A percentile compares a stretch with the other conserved stretches of the same genome.
These are phyloP conservation scores for Pelochelys cantorii DNA, from an alignment of 2,797 vertebrate species.

Conservation along the genomic window DNA sequence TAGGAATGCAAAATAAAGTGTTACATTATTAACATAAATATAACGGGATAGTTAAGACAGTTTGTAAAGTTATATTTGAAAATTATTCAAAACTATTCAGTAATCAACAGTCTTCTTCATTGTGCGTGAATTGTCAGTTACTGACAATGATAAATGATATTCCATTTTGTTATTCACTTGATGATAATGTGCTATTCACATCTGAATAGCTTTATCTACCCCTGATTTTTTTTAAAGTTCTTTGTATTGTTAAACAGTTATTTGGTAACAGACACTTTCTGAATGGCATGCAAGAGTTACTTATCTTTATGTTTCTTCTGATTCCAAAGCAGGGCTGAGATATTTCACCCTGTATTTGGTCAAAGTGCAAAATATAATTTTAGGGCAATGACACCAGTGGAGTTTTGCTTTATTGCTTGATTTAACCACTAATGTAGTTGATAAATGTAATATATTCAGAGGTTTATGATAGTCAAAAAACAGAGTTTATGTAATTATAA, in stretches of 20 bases:
- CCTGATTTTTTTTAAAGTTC: constrained; percentile 44
- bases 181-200: constrained; percentile 70
- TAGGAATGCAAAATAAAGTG: constrained; percentile 28
- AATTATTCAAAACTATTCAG: constrained; percentile 70
- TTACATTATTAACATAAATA: constrained; percentile 45
- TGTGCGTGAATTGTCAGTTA: constrained; percentile 43
- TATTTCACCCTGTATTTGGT: constrained; percentile 40
- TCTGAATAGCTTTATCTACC: constrained; percentile 68
- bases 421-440: neutral
- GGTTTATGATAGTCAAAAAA: constrained; percentile 14
- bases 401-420: constrained; percentile 26
- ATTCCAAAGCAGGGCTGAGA: neutral
- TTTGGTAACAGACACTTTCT: constrained; percentile 42
- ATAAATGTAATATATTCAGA: constrained; percentile 43
- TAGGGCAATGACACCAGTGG: constrained; percentile 25
- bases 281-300: neutral
- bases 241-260: constrained; percentile 52
- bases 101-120: constrained; percentile 64
- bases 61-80: constrained; percentile 43
- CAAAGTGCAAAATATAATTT: constrained; percentile 23
- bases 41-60: constrained; percentile 41
- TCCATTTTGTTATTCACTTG: constrained; percentile 62
- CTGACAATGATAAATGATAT: constrained; percentile 75
- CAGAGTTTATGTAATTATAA: neutral
- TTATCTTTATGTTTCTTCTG: constrained; percentile 35